A percentile compares a stretch with the other conserved stretches of the same genome.
These are phyloP conservation scores for Menidia beryllina DNA, from an alignment of 2,113 vertebrate species.

Conservation along the genomic window DNA sequence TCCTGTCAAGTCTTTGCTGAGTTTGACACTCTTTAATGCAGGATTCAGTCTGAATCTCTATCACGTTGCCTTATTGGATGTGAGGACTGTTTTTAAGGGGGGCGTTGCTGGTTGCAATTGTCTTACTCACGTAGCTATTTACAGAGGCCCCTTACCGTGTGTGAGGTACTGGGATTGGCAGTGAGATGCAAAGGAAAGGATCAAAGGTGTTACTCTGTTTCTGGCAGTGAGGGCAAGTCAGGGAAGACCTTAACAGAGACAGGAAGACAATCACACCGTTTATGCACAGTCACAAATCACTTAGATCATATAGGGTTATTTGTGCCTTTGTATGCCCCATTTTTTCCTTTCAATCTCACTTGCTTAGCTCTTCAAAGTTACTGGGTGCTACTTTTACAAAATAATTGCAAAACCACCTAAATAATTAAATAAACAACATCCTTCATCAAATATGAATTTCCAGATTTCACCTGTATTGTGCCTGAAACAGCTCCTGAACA, in stretches of 20 bases:
- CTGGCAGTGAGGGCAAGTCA: constrained; percentile 98
- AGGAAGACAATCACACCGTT: constrained; percentile 1
- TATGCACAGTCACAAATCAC: no score
- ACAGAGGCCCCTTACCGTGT: constrained; percentile 86
- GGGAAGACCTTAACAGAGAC: constrained; percentile 87
- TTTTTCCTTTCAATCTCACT: no score
- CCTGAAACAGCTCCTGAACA: constrained; percentile 98
- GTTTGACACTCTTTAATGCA: constrained; percentile 31
- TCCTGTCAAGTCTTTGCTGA: constrained; percentile 28
- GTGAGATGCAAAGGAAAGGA: constrained; percentile 97
- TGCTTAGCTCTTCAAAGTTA: not conserved
- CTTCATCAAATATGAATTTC: no score
- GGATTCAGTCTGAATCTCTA: constrained; percentile 20
- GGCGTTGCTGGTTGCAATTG: constrained; percentile 9
- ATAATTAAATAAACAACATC: no score
- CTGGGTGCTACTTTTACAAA: not conserved
- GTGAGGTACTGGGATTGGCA: constrained; percentile 96
- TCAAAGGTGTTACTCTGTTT: constrained; percentile 99
- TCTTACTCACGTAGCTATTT: constrained; percentile 8
- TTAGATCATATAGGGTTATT: no score
- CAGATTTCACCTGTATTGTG: constrained; percentile 95
- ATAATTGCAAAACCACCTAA: no score
- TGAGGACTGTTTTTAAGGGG: constrained; percentile 7
- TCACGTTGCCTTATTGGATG: constrained; percentile 24
- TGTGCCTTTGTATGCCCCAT: no score